Conservation (phyloP, 1,140 invertebrate species). For the Drosophila athabasca region DNA sequence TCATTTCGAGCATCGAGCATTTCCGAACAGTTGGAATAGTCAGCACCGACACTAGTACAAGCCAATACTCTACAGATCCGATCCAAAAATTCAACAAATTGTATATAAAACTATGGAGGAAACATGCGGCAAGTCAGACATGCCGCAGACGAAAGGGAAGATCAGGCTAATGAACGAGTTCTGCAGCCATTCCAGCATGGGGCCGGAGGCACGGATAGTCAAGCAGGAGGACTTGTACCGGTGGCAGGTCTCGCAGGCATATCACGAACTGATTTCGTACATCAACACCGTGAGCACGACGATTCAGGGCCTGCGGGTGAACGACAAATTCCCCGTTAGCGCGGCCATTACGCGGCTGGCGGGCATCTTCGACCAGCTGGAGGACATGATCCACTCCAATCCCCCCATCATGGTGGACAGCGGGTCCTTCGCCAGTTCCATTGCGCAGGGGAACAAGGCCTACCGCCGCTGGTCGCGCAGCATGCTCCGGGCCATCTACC, state of each 20-base stretch:
- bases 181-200: conserved; percentile 5
- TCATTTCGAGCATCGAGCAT: too few species aligned
- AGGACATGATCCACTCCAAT: conserved; percentile 16
- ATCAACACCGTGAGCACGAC: conserved; percentile 37
- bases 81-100: not conserved
- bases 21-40: too few species aligned
- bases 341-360: conserved; percentile 21
- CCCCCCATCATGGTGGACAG: not conserved
- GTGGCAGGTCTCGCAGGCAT: conserved; percentile 45
- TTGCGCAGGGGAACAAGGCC: conserved; percentile 1
- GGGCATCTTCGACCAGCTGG: conserved; percentile 46
- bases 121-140: too few species aligned
- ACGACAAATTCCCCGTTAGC: conserved; percentile 32
- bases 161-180: conserved; percentile 4
- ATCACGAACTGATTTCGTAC: conserved; percentile 37
- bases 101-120: not conserved
- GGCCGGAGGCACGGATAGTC: conserved; percentile 4
- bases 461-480: conserved; percentile 41
- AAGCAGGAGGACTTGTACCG: conserved; percentile 11
- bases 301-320: conserved; percentile 45
- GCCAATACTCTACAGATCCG: too few species aligned
- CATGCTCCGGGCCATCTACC: conserved; percentile 49
- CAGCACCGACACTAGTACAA: too few species aligned
- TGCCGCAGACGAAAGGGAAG: not conserved
- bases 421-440: not conserved